A percentile compares a stretch with the other conserved stretches of the same genome.
Conservation (phyloP, 2,113 vertebrate species). For the Callocephalon fimbriatum region DNA sequence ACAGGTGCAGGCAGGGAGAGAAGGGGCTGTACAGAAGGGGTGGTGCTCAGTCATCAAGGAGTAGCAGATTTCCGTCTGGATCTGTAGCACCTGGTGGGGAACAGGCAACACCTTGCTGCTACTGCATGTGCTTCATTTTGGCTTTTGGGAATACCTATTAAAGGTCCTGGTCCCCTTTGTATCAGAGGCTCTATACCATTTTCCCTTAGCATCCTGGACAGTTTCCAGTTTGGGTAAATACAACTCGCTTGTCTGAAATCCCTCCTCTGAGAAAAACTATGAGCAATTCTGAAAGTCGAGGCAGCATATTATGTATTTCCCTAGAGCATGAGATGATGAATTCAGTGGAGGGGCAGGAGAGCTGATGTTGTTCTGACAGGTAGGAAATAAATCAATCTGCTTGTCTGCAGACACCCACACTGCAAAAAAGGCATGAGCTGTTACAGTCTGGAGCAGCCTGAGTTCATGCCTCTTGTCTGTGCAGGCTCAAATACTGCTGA, state of each 20-base stretch:
- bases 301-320: not conserved
- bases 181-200: not conserved
- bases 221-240: not conserved
- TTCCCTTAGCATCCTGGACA: not conserved
- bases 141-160: not conserved
- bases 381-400: not conserved
- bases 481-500: not conserved
- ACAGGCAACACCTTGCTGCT: not conserved
- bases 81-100: not conserved
- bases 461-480: not conserved
- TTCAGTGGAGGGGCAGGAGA: not conserved
- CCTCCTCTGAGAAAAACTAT: not conserved
- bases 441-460: not conserved
- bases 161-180: not conserved
- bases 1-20: not conserved
- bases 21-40: not conserved
- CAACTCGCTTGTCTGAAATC: not conserved
- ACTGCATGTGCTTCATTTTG: not conserved
- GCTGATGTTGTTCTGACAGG: not conserved
- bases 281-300: not conserved
- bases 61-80: not conserved
- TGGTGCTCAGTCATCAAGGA: not conserved
- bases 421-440: not conserved
- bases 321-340: not conserved
- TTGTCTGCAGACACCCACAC: not conserved